A percentile compares a stretch with the other conserved stretches of the same genome.
Conservation (phyloP, 1,140 invertebrate genomes). For the Coboldia fuscipes region DNA sequence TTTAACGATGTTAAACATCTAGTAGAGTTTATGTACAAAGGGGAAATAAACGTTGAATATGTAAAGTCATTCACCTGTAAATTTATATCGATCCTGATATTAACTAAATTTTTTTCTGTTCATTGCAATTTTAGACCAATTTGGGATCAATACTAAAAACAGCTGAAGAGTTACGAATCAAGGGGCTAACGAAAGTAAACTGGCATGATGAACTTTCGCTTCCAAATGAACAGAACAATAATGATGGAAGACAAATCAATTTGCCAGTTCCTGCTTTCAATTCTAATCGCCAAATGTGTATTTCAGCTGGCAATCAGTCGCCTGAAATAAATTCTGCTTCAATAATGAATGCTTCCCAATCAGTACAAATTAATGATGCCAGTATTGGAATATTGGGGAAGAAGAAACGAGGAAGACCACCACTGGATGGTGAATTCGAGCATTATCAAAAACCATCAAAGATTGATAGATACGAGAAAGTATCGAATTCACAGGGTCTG, state of each 20-base stretch:
- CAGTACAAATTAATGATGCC: too few species aligned
- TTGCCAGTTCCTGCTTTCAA: slow-evolving; percentile 1
- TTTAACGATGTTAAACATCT: slow-evolving; percentile 66
- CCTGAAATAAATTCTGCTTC: slow-evolving; percentile 4
- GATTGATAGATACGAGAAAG: too few species aligned
- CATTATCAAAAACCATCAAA: too few species aligned
- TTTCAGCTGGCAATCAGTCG: not conserved
- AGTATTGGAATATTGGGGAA: slow-evolving; percentile 13
- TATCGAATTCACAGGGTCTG: too few species aligned
- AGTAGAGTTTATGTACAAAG: slow-evolving; percentile 88
- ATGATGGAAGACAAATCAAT: not conserved
- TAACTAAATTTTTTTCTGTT: slow-evolving; percentile 2
- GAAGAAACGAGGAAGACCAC: slow-evolving; percentile 35
- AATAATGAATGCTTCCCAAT: too few species aligned
- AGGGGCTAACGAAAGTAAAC: slow-evolving; percentile 73
- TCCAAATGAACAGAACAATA: slow-evolving; percentile 14
- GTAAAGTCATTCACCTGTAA: slow-evolving; percentile 30
- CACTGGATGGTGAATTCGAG: slow-evolving; percentile 31
- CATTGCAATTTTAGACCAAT: slow-evolving; percentile 36
- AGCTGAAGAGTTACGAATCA: slow-evolving; percentile 76
- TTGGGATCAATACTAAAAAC: slow-evolving; percentile 70
- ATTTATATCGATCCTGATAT: not conserved
- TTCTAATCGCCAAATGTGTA: slow-evolving; percentile 1
- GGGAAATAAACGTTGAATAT: slow-evolving; percentile 86
- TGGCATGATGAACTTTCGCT: slow-evolving; percentile 39